phyloP scores from a whole-genome alignment of 2,113 vertebrate species.

The Xenopus laevis region DNA sequence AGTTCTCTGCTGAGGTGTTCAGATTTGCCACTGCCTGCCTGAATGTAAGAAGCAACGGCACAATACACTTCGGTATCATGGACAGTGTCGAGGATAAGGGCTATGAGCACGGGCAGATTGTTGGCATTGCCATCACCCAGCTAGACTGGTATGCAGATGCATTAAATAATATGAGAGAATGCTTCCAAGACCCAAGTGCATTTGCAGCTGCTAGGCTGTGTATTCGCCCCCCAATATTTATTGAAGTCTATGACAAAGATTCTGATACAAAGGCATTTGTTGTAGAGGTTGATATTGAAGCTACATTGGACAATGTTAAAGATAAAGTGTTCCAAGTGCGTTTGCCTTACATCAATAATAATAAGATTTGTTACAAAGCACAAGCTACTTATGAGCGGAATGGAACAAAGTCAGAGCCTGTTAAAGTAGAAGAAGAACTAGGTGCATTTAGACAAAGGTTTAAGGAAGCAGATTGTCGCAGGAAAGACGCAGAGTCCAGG shows the following conservation, averaged over 20 bases:
- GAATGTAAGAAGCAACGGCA: constrained; percentile 78
- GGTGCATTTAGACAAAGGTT: constrained; percentile 54
- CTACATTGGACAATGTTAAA: constrained; percentile 57
- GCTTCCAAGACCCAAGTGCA: constrained; percentile 48
- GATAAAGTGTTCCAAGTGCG: constrained; percentile 58
- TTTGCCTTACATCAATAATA: constrained; percentile 69
- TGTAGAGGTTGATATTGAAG: constrained; percentile 76
- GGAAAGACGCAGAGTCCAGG: constrained; percentile 66
- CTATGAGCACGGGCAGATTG: constrained; percentile 67
- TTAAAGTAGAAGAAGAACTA: constrained; percentile 46
- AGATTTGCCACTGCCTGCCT: constrained; percentile 74
- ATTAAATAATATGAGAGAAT: constrained; percentile 63
- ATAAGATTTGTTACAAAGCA: constrained; percentile 63
- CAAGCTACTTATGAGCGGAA: constrained; percentile 55
- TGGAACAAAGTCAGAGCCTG: constrained; percentile 70
- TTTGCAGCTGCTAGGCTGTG: constrained; percentile 62
- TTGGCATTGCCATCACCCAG: constrained; percentile 63
- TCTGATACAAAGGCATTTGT: constrained; percentile 63
- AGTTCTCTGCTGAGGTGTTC: constrained; percentile 71
- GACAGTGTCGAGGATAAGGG: constrained; percentile 59
- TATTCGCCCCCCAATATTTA: constrained; percentile 69
- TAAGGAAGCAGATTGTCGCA: constrained; percentile 57
- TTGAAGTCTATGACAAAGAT: constrained; percentile 63
- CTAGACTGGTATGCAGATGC: constrained; percentile 65
- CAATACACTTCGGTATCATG: constrained; percentile 78